Percentiles rank a stretch among this genome's conserved stretches.
phyloP scores from a whole-genome alignment of 92 coral and sea anemone species.

The Palythoa caribaeorum region DNA sequence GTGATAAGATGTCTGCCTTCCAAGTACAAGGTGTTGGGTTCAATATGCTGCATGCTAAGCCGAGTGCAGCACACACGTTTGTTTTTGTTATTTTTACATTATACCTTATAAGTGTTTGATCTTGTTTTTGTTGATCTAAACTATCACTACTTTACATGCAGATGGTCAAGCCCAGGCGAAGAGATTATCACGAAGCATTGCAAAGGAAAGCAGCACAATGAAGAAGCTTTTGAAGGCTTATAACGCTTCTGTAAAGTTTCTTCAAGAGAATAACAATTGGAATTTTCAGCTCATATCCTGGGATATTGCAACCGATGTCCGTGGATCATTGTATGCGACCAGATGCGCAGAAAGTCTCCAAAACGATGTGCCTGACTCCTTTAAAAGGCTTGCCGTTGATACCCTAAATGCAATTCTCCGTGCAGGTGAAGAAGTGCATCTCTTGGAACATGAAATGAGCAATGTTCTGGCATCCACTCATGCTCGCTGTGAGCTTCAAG shows the following conservation, averaged over 20 bases:
- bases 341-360: conserved; percentile 39
- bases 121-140: background rate
- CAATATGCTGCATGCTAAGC: background rate
- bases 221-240: conserved; percentile 55
- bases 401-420: conserved; percentile 48
- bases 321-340: conserved; percentile 36
- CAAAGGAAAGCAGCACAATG: conserved; percentile 62
- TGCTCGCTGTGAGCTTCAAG: conserved; percentile 17
- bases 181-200: conserved; percentile 50
- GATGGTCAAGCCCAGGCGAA: conserved; percentile 77
- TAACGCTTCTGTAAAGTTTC: conserved; percentile 68
- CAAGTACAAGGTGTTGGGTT: background rate
- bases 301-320: conserved; percentile 70
- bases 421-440: conserved; percentile 60
- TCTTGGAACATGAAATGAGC: conserved; percentile 59
- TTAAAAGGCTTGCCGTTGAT: conserved; percentile 70
- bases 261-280: conserved; percentile 42
- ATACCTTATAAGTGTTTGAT: background rate
- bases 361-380: conserved; percentile 36
- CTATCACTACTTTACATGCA: conserved; percentile 32
- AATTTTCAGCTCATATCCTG: conserved; percentile 55
- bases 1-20: background rate
- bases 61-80: background rate
- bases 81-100: background rate
- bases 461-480: conserved; percentile 8